Evolutionary conservation across 2,888 invertebrate species (phyloP), one percentile per base, ranked within the genome.

Genomic region (Drosophila bunnanda): DNA sequence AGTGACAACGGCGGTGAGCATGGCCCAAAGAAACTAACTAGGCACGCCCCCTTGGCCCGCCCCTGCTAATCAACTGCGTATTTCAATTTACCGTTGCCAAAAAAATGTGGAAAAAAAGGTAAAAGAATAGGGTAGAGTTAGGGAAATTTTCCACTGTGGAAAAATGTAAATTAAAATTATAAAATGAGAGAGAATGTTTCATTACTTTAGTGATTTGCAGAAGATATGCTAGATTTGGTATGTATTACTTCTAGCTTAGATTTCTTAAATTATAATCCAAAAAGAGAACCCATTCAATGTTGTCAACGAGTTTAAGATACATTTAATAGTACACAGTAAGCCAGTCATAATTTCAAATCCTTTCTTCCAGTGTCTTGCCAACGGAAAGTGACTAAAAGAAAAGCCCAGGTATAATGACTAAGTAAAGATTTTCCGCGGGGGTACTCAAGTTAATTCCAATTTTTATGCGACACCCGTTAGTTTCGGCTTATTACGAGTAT

Each of bases 51-150:
- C 46, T 48, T 57, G 13, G 10, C 34, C 67, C 22, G 39, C 68
- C 70, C 57, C 73, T 64, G 66, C 82, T 88, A 85, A 82, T 82
- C 88, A 82, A 77, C 82, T 88, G 77, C 85, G 82, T 81, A 75
- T 81, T 82, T 82, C 75, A 78, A 86, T 82, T 82, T 82, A 82
- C 82, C 82, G 82, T 86, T 81, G 70, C 44, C 65, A 74, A 73
- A 80, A 69, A 62, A n/a, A 44, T 2, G 20, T 6, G 70, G 82
- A 66, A 52, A 44, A 9, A 28, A 32, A 12, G 32, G 10, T 13
- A 4, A 15, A 57, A 58, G 43, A 50, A 38, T 56, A 43, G 44
- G 67, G 30, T 25, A 50, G n/a, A 32, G 13, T 10, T 43, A 43
- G 12, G 36, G 36, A 30, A 46, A 58, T 25, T 4, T 6, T 60